phyloP scores from a whole-genome alignment of 2,888 invertebrate species.

The Glyphotaelius pellucidus region DNA sequence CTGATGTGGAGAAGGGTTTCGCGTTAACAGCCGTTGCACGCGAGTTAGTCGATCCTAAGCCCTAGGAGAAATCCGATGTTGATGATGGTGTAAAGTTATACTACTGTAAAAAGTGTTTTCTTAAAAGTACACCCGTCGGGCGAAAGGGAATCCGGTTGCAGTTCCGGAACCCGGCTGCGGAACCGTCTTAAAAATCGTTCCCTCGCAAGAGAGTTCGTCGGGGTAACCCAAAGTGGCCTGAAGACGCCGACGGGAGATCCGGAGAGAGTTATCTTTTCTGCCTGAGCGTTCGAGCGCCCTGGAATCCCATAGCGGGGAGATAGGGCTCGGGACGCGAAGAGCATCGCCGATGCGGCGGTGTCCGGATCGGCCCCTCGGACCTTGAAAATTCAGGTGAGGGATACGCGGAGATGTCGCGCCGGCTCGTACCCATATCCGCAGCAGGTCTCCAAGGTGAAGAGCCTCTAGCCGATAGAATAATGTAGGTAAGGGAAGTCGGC shows the following conservation, averaged over 20 bases:
- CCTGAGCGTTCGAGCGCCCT: constrained; percentile 75
- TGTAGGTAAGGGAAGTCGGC: constrained; percentile 84
- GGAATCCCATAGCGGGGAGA: constrained; percentile 77
- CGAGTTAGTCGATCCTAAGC: constrained; percentile 78
- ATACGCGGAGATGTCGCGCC: constrained; percentile 67
- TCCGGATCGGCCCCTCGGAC: constrained; percentile 73
- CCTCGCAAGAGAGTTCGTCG: constrained; percentile 73
- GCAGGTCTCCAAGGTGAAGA: constrained; percentile 84
- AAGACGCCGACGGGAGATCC: constrained; percentile 78
- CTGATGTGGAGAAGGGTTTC: constrained; percentile 81
- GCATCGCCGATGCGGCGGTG: constrained; percentile 74
- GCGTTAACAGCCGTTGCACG: constrained; percentile 80
- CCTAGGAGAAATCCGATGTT: constrained; percentile 75
- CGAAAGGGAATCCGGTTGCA: constrained; percentile 78
- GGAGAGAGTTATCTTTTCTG: constrained; percentile 76
- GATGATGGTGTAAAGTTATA: constrained; percentile 69
- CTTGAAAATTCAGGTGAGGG: constrained; percentile 71
- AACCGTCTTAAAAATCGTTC: constrained; percentile 74
- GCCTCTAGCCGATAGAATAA: constrained; percentile 83
- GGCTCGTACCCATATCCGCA: constrained; percentile 84
- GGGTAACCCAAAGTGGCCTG: constrained; percentile 76
- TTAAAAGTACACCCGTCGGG: constrained; percentile 72
- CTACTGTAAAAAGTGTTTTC: constrained; percentile 38
- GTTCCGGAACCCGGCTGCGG: constrained; percentile 80
- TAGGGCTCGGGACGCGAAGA: constrained; percentile 75